These are phyloP conservation scores for Nyctibius bracteatus DNA, from an alignment of 2,113 vertebrate genomes.

Conservation along the genomic window DNA sequence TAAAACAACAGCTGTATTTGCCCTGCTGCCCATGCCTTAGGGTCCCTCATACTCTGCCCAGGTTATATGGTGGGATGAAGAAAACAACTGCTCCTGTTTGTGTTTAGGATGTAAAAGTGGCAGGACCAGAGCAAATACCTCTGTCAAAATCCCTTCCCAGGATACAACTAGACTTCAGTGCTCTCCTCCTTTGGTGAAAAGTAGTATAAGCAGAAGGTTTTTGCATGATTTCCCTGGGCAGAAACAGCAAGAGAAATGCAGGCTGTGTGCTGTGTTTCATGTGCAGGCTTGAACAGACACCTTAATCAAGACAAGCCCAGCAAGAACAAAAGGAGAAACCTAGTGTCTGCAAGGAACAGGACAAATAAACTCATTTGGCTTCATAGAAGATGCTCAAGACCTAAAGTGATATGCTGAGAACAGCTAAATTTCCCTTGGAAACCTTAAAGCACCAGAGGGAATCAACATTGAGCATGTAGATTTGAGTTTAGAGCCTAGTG, in stretches of 20 bases:
- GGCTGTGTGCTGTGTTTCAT: not conserved
- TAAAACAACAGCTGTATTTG: not conserved
- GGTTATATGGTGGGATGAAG: not conserved
- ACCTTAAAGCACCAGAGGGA: not conserved
- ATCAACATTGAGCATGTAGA: fast-evolving
- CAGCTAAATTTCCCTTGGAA: not conserved
- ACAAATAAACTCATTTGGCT: not conserved
- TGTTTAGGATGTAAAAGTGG: not conserved
- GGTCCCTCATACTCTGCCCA: not conserved
- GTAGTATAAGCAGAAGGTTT: not conserved
- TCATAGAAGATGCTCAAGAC: not conserved
- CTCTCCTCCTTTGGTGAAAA: not conserved
- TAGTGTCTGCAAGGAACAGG: not conserved
- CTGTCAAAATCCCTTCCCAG: not conserved
- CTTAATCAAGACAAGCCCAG: not conserved
- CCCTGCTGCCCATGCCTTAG: not conserved
- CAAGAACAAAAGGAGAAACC: not conserved
- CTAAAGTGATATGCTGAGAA: not conserved
- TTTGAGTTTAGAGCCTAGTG: not conserved
- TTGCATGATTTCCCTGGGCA: not conserved
- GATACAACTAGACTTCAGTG: not conserved
- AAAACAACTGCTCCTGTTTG: not conserved
- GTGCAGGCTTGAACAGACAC: not conserved
- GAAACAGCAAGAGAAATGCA: not conserved
- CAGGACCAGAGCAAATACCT: not conserved